These are phyloP conservation scores for Ophioninae sp. DNA, from an alignment of 2,888 invertebrate genomes.

Conservation along the genomic window DNA sequence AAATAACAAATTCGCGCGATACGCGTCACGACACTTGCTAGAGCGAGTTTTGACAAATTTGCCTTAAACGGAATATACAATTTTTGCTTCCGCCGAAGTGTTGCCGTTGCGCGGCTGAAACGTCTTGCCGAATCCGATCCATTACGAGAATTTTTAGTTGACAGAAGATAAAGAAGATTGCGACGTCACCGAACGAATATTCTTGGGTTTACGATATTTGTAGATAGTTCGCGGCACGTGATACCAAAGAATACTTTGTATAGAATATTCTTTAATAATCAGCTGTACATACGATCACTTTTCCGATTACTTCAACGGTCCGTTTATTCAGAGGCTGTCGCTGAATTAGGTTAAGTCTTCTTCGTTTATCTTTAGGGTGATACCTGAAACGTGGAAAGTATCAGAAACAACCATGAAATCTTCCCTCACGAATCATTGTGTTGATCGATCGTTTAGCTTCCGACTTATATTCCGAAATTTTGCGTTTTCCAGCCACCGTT, in stretches of 20 bases:
- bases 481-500: not conserved
- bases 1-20: conserved; percentile 28
- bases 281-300: not conserved
- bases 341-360: not conserved
- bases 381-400: not conserved
- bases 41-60: conserved; percentile 27
- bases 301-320: not conserved
- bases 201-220: not conserved
- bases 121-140: not conserved
- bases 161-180: not conserved
- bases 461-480: not conserved
- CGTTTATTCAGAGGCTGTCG: not conserved
- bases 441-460: not conserved
- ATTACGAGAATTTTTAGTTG: not conserved
- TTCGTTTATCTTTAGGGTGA: not conserved
- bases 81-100: conserved; percentile 30
- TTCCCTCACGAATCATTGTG: not conserved
- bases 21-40: conserved; percentile 19
- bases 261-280: not conserved
- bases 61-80: conserved; percentile 47
- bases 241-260: conserved; percentile 20
- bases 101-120: not conserved
- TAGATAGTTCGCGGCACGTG: not conserved
- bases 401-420: not conserved
- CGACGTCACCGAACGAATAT: not conserved